phyloP scores from a whole-genome alignment of 2,113 vertebrate genomes.

The rabbit (Oryctolagus cuniculus) region mOryCun1.1 NC_091450.1:18184501-18185000 shows the following conservation, averaged over 20 bases:
- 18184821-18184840: constrained; percentile 31
- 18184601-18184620: neutral
- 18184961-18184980: neutral
- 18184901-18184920: neutral
- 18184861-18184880: neutral
- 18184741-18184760: neutral
- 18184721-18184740: neutral
- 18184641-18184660: neutral
- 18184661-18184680: constrained; percentile 1
- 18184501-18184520: neutral
- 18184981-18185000: neutral
- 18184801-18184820: constrained; percentile 8
- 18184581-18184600: neutral
- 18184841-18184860: neutral
- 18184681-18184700: constrained; percentile 2
- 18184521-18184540: neutral
- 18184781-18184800: neutral
- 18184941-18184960: neutral
- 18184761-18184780: neutral
- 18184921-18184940: neutral
- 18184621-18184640: neutral
- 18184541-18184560: neutral
- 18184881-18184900: neutral
- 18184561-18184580: neutral
- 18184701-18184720: constrained; percentile 10